A percentile compares a stretch with the other conserved stretches of the same genome.
phyloP scores from a whole-genome alignment of 2,113 vertebrate genomes.

The Macroglossus sobrinus region DNA sequence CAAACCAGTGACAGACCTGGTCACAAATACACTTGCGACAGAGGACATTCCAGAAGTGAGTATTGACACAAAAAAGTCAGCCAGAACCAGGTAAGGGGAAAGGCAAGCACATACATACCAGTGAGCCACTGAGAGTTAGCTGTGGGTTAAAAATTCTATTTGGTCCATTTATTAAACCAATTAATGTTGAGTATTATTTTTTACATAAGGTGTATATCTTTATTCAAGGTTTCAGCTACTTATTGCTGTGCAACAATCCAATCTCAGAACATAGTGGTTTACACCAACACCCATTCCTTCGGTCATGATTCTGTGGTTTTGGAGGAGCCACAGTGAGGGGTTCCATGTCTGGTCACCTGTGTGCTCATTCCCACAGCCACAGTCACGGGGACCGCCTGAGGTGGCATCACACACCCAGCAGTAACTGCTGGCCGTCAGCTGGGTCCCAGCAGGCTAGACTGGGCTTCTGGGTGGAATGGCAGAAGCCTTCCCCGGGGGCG shows the following conservation, averaged over 20 bases:
- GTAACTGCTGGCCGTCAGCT: background rate
- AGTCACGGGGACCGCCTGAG: background rate
- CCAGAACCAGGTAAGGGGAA: background rate
- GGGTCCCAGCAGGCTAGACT: background rate
- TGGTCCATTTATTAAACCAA: background rate
- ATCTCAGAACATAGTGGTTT: background rate
- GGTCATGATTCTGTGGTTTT: background rate
- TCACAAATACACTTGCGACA: background rate
- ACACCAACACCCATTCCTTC: background rate
- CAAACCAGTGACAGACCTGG: background rate
- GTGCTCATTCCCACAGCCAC: background rate
- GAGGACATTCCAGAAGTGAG: slow-evolving; percentile 37
- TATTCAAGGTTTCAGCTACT: background rate
- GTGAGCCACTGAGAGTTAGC: background rate
- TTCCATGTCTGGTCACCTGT: background rate
- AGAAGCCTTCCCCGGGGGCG: background rate
- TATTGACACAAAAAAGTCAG: background rate
- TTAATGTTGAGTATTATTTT: background rate
- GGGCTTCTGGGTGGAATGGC: background rate
- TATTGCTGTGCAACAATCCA: background rate
- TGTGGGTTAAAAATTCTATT: background rate
- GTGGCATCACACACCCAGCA: background rate
- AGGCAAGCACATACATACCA: background rate
- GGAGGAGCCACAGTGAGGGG: background rate
- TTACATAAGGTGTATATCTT: background rate